Evolutionary conservation across 2,797 vertebrate genomes (phyloP).

Genomic region (Hyperoplus lanceolatus): DNA sequence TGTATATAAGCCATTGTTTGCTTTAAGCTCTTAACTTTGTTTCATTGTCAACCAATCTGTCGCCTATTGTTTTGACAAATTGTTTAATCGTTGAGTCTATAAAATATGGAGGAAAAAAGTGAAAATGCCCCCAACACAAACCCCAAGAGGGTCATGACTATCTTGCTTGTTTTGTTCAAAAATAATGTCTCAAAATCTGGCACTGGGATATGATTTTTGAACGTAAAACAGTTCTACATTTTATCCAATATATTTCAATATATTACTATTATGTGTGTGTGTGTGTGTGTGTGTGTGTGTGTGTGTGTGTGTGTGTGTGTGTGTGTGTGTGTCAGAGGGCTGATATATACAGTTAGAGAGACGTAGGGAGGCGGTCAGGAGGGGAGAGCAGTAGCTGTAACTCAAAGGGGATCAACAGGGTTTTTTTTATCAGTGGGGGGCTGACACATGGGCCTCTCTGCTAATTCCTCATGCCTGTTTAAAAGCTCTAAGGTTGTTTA

Average conservation of each 20-base stretch:
- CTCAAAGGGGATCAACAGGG: constrained; percentile 56
- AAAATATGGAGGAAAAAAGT: not conserved
- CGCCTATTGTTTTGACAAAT: not conserved
- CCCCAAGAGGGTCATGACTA: not conserved
- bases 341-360: constrained; percentile 27
- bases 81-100: not conserved
- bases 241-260: not conserved
- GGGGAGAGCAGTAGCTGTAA: constrained; percentile 64
- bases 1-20: not conserved
- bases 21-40: not conserved
- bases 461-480: constrained; percentile 73
- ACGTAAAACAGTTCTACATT: not conserved
- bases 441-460: constrained; percentile 68
- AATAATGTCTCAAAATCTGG: not conserved
- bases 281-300: too few species aligned
- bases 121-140: not conserved
- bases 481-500: constrained; percentile 56
- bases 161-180: not conserved
- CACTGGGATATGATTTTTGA: not conserved
- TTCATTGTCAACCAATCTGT: not conserved
- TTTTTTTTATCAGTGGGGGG: constrained; percentile 63
- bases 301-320: constrained; percentile 6
- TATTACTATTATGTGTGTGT: too few species aligned
- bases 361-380: constrained; percentile 29
- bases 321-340: constrained; percentile 26